Conservation (phyloP, 2,113 vertebrate genomes). For the Nannobrachium achirus region DNA sequence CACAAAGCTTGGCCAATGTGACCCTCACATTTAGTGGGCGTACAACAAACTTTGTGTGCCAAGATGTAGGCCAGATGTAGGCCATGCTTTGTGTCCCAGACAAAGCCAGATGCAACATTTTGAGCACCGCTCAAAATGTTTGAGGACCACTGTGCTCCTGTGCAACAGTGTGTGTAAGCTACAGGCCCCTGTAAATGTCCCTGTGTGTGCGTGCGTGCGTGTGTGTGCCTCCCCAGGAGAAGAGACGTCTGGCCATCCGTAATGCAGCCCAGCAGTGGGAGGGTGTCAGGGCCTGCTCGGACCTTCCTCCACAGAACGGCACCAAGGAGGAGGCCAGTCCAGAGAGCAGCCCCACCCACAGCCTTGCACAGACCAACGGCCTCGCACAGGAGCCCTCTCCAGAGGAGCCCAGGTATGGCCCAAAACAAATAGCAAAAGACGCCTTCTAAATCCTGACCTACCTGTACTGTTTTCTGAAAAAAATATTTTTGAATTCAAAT, state of each 20-base stretch:
- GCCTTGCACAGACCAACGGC: constrained; percentile 83
- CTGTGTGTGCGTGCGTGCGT: background rate
- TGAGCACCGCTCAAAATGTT: too few species aligned
- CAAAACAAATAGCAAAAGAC: too few species aligned
- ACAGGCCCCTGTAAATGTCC: background rate
- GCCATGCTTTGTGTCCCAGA: too few species aligned
- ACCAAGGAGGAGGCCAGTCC: constrained; percentile 80
- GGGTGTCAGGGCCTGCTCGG: constrained; percentile 74
- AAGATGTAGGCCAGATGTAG: too few species aligned
- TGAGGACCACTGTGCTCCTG: background rate
- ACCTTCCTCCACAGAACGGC: constrained; percentile 78
- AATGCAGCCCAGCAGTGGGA: constrained; percentile 95
- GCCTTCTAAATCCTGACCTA: too few species aligned
- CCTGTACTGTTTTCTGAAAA: too few species aligned
- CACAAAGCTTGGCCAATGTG: too few species aligned
- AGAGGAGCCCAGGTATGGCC: constrained; percentile 89
- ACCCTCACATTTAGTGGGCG: too few species aligned
- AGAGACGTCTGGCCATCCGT: constrained; percentile 89
- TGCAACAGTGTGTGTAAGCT: background rate
- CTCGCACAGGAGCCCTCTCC: constrained; percentile 81
- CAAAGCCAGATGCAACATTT: too few species aligned
- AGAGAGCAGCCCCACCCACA: constrained; percentile 84
- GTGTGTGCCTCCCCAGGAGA: constrained; percentile 82
- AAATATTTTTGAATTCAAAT: too few species aligned
- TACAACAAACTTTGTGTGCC: too few species aligned